Percentiles rank a stretch among this genome's conserved stretches.
These are phyloP conservation scores for Plagiodera versicolora DNA, from an alignment of 2,888 invertebrate genomes.

Conservation along the genomic window DNA sequence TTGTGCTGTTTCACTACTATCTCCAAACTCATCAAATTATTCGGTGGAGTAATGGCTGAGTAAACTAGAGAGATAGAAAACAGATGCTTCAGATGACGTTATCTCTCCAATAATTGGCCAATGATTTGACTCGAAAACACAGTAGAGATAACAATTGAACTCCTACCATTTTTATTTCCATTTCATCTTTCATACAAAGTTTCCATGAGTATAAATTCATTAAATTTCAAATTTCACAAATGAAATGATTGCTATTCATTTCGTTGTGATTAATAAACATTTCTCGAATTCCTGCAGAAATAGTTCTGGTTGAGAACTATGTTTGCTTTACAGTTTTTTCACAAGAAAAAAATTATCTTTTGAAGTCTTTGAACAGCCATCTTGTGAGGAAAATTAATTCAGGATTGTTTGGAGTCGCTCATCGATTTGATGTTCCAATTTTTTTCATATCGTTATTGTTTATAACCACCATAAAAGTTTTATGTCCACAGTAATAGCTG, in stretches of 20 bases:
- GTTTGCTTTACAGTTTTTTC: too few species aligned
- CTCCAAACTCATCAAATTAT: conserved; percentile 3
- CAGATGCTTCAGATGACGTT: neutral
- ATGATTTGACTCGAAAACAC: neutral
- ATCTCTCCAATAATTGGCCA: neutral
- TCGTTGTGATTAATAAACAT: too few species aligned
- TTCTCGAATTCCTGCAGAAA: too few species aligned
- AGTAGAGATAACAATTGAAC: too few species aligned
- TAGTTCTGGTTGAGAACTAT: too few species aligned
- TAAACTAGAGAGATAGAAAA: neutral
- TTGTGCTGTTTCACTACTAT: conserved; percentile 8
- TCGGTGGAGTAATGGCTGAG: neutral
- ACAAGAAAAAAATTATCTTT: too few species aligned
- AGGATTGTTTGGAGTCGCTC: neutral
- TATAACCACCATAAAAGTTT: conserved; percentile 21
- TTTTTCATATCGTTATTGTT: conserved; percentile 1
- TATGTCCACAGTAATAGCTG: conserved; percentile 3
- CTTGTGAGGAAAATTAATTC: neutral
- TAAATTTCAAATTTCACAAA: too few species aligned
- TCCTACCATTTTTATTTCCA: too few species aligned
- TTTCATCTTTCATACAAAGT: too few species aligned
- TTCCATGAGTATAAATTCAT: too few species aligned
- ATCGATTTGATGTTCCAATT: neutral
- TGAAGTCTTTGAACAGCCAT: too few species aligned
- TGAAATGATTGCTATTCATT: too few species aligned